phyloP scores from a whole-genome alignment of 2,888 invertebrate genomes.

The Thyatira batis region DNA sequence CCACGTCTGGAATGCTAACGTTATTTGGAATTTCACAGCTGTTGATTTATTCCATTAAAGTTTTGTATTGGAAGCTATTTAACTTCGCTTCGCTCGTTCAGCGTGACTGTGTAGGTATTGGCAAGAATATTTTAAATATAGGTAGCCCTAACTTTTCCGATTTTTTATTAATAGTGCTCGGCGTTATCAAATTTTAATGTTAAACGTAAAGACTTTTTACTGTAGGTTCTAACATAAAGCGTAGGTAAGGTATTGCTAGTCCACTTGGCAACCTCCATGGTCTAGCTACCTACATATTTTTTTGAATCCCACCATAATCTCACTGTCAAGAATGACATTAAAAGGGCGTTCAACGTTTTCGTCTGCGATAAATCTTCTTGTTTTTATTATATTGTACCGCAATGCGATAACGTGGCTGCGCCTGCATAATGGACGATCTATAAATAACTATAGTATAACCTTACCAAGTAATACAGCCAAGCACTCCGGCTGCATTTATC shows the following conservation, averaged over 20 bases:
- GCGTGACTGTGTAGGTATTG: too few relatives aligned
- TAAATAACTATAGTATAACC: not conserved
- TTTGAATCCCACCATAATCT: not conserved
- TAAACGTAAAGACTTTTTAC: too few relatives aligned
- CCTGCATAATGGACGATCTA: not conserved
- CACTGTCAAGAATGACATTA: not conserved
- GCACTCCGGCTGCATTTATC: not conserved
- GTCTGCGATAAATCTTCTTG: slow-evolving; percentile 2
- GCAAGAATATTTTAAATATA: too few relatives aligned
- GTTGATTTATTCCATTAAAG: slow-evolving; percentile 27
- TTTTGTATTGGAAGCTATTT: slow-evolving; percentile 4
- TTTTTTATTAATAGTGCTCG: too few relatives aligned
- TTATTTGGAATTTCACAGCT: slow-evolving; percentile 56
- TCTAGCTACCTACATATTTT: not conserved
- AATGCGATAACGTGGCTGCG: slow-evolving; percentile 1
- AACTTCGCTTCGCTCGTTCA: not conserved
- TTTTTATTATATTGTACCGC: slow-evolving; percentile 4
- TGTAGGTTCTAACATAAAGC: too few relatives aligned
- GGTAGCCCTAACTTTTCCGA: too few relatives aligned
- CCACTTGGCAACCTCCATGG: too few relatives aligned
- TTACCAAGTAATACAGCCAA: not conserved
- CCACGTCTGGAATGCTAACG: slow-evolving; percentile 48
- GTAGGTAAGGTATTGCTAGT: too few relatives aligned
- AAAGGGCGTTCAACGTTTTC: not conserved
- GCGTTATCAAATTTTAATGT: too few relatives aligned